Percentiles rank a stretch among this genome's conserved stretches.
phyloP scores from a whole-genome alignment of 2,888 invertebrate genomes.

The Trypoxylon attenuatum region DNA sequence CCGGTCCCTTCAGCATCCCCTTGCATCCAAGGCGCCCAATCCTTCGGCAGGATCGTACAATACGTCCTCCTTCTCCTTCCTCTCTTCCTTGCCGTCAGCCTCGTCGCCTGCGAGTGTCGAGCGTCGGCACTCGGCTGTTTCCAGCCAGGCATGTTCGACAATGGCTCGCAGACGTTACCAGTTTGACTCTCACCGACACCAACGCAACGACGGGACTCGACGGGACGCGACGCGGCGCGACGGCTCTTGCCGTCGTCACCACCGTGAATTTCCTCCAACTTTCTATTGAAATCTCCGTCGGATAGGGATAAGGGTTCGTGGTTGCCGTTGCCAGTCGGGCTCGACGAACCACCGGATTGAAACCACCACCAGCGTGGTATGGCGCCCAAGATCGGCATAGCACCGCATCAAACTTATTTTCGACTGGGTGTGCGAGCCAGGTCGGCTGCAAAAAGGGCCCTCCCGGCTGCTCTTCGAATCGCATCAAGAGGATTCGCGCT shows the following conservation, averaged over 20 bases:
- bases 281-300: conserved; percentile 64
- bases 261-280: conserved; percentile 64
- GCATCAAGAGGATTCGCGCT: neutral
- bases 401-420: conserved; percentile 34
- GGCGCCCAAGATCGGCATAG: conserved; percentile 15
- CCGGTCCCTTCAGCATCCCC: conserved; percentile 25
- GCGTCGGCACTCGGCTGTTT: conserved; percentile 51
- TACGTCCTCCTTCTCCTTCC: conserved; percentile 32
- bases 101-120: conserved; percentile 42
- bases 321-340: conserved; percentile 23
- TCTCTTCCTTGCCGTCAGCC: conserved; percentile 18
- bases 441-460: neutral
- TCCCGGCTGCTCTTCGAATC: neutral
- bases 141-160: conserved; percentile 51
- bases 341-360: conserved; percentile 39
- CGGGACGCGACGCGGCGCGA: too few relatives aligned
- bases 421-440: neutral
- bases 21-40: conserved; percentile 24
- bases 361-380: conserved; percentile 36
- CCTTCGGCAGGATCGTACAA: conserved; percentile 38
- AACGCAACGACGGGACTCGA: neutral
- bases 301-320: conserved; percentile 53
- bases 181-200: conserved; percentile 56
- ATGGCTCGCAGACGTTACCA: conserved; percentile 59
- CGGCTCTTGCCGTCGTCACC: conserved; percentile 53